Evolutionary conservation across 2,888 invertebrate genomes (phyloP).

Genomic region (Hirudinaria manillensis): DNA sequence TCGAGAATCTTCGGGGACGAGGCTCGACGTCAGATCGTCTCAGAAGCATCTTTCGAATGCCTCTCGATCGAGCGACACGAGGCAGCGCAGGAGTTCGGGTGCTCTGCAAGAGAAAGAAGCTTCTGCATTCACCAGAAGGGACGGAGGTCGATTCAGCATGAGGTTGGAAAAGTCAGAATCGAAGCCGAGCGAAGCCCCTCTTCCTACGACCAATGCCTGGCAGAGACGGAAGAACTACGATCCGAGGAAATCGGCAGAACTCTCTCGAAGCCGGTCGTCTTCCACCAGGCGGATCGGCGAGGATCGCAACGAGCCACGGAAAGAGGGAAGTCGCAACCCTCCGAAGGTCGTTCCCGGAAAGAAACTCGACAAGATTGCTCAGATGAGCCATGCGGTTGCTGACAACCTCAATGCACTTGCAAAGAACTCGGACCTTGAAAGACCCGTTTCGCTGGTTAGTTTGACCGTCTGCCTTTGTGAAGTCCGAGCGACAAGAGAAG

Average conservation of each 20-base stretch:
- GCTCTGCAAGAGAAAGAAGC: neutral
- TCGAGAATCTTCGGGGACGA: conserved; percentile 1
- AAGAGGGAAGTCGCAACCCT: neutral
- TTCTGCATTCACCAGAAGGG: conserved; percentile 54
- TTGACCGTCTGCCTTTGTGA: neutral
- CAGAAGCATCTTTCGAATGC: neutral
- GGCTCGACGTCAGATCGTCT: neutral
- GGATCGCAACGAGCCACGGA: neutral
- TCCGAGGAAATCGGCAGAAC: conserved; percentile 65
- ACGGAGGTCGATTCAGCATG: conserved; percentile 65
- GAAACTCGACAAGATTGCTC: conserved; percentile 30
- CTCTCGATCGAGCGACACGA: neutral
- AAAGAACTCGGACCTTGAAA: conserved; percentile 35
- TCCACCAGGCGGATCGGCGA: neutral
- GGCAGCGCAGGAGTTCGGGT: neutral
- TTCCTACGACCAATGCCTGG: conserved; percentile 64
- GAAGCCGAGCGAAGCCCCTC: neutral
- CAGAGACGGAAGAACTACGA: conserved; percentile 89
- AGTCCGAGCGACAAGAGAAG: no score
- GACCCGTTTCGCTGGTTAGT: conserved; percentile 28
- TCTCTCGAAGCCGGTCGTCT: neutral
- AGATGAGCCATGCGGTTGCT: conserved; percentile 37
- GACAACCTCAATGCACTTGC: conserved; percentile 36
- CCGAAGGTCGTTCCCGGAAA: neutral
- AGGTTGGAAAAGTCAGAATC: conserved; percentile 48